A percentile compares a stretch with the other conserved stretches of the same genome.
Conservation (phyloP, 2,113 vertebrate species). For the Toxotes chatareus region DNA sequence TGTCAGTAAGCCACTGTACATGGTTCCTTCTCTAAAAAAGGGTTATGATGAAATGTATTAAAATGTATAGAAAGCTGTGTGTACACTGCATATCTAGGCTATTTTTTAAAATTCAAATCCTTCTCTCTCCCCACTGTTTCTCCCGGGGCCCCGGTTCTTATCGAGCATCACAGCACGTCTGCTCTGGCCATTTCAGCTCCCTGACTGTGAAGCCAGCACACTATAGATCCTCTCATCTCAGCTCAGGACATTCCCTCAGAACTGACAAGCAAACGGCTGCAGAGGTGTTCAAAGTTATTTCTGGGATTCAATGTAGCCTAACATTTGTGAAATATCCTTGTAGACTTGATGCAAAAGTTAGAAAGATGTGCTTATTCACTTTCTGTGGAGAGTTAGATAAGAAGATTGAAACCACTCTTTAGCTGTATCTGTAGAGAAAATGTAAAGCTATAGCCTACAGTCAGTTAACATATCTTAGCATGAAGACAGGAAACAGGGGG, state of each 20-base stretch:
- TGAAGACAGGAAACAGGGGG: neutral
- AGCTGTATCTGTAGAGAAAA: neutral
- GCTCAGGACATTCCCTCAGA: slow-evolving; percentile 9
- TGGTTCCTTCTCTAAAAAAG: neutral
- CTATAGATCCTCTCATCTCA: slow-evolving; percentile 34
- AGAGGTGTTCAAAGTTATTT: neutral
- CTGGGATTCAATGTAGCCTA: neutral
- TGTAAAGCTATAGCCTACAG: neutral
- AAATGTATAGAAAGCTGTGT: neutral
- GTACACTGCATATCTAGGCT: neutral
- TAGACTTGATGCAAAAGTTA: neutral
- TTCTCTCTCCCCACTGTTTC: neutral
- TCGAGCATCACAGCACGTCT: slow-evolving; percentile 25
- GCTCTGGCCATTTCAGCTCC: slow-evolving; percentile 27
- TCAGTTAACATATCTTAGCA: neutral
- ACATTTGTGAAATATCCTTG: neutral
- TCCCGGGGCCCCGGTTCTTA: slow-evolving; percentile 5
- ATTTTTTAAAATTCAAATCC: neutral
- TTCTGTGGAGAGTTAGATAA: neutral
- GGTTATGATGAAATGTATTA: neutral
- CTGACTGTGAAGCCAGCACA: slow-evolving; percentile 11
- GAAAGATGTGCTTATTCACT: neutral
- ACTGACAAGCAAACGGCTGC: neutral
- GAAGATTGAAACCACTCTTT: neutral
- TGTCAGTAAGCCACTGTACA: neutral